Conservation (phyloP, 2,888 invertebrate species). For the Zele albiditarsus region DNA sequence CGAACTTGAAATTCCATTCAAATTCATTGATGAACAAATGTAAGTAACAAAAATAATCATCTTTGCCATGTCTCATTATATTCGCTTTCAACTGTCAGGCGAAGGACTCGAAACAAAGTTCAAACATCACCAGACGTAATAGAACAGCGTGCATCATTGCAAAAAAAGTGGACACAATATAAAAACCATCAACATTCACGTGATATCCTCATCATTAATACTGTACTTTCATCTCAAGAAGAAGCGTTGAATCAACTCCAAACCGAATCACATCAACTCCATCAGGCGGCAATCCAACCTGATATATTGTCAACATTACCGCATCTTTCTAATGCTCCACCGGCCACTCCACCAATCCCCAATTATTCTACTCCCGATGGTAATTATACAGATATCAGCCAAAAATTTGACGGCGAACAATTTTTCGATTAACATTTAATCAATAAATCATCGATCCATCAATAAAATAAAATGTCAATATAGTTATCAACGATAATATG, state of each 20-base stretch:
- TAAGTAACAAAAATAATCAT: constrained; percentile 67
- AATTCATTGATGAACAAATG: constrained; percentile 79
- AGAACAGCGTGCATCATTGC: constrained; percentile 79
- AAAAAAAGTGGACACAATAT: constrained; percentile 85
- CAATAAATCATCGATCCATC: not conserved
- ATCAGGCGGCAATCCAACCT: constrained; percentile 89
- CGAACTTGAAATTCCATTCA: constrained; percentile 85
- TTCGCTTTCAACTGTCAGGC: constrained; percentile 65
- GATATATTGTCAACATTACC: constrained; percentile 78
- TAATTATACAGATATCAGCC: constrained; percentile 88
- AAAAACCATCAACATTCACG: constrained; percentile 78
- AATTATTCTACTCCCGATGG: constrained; percentile 91
- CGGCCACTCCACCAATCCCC: constrained; percentile 87
- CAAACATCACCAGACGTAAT: constrained; percentile 76
- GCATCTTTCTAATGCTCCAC: constrained; percentile 81
- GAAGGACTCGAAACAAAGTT: constrained; percentile 74
- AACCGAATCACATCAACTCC: constrained; percentile 88
- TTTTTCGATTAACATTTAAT: not conserved
- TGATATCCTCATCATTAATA: constrained; percentile 82
- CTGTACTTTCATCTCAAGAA: constrained; percentile 80
- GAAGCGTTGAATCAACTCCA: constrained; percentile 87
- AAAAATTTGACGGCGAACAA: constrained; percentile 73
- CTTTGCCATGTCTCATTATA: constrained; percentile 7
- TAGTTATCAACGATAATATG: not conserved
- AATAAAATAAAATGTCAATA: not conserved